Evolutionary conservation across 2,797 vertebrate genomes (phyloP).

Genomic region (Serranus cabrilla): DNA sequence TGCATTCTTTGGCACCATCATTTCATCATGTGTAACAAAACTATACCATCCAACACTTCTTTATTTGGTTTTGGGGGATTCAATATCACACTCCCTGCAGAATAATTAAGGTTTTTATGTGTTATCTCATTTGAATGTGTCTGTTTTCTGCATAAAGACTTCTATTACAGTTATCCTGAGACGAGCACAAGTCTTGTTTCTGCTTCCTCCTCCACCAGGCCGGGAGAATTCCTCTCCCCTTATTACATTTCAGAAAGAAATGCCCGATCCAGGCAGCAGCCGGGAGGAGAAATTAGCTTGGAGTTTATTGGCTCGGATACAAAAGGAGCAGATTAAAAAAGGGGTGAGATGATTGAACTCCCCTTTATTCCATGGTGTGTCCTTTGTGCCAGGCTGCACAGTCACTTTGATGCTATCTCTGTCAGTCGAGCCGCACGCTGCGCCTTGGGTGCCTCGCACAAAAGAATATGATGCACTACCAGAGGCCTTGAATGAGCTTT

Average conservation of each 20-base stretch:
- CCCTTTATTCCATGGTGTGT: slow-evolving; percentile 76
- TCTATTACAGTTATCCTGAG: slow-evolving; percentile 52
- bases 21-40: slow-evolving; percentile 68
- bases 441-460: slow-evolving; percentile 70
- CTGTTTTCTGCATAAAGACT: slow-evolving; percentile 41
- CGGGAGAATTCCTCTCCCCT: slow-evolving; percentile 44
- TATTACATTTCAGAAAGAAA: slow-evolving; percentile 63
- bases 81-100: slow-evolving; percentile 25
- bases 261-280: slow-evolving; percentile 57
- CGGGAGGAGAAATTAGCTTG: slow-evolving; percentile 71
- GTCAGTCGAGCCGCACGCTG: slow-evolving; percentile 67
- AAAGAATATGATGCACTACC: slow-evolving; percentile 80
- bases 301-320: slow-evolving; percentile 76
- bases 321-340: slow-evolving; percentile 79
- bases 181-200: slow-evolving; percentile 29
- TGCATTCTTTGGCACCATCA: slow-evolving; percentile 56
- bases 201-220: slow-evolving; percentile 24
- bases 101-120: slow-evolving; percentile 51
- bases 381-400: slow-evolving; percentile 77
- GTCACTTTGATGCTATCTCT: slow-evolving; percentile 83
- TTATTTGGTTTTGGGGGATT: slow-evolving; percentile 52
- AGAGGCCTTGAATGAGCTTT: slow-evolving; percentile 65
- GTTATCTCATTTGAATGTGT: slow-evolving; percentile 55
- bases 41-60: slow-evolving; percentile 50
- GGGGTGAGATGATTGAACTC: slow-evolving; percentile 80